Evolutionary conservation across 2,113 vertebrate species (phyloP), one percentile per base, ranked within the genome.

Genomic region (Tetrao urogallus): DNA sequence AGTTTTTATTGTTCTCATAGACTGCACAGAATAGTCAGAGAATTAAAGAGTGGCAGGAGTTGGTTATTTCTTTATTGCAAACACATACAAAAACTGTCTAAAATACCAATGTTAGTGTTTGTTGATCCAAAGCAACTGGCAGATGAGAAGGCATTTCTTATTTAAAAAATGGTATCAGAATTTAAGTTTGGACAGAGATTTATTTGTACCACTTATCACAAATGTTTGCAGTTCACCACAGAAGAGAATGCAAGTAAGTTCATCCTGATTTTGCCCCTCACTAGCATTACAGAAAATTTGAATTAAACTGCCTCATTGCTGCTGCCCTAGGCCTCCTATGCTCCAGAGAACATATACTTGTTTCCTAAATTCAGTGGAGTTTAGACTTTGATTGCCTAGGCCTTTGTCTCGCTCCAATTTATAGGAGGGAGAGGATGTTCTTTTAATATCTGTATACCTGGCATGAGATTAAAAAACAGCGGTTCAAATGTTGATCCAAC

Each of bases 251-350:
- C 64, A 86, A 67, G 63, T 47, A 82, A 58, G 43, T 82, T 79
- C 25, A 82, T 87, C 36, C 27, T 79, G 48, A 63, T 92, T 88
- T 88, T 88, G 7, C 36, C 70, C 79, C 45, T 86, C 2, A 4
- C 28, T 24, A n/a, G 2, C 27, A 42, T 47, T 80, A 80, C 9
- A 86, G 16, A 80, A 89, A 89, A 73, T 10, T 36, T 54, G 72
- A 82, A 91, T 69, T 84, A 90, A 91, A 78, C 76, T 88, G 12
- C 50, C 88, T 87, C 71, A 88, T 76, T 56, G 80, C 12, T 82
- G 24, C 40, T 76, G 20, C 61, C 80, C 19, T 60, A 89, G 89
- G 25, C 15, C 28, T 71, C 74, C 75, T 64, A 10, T 52, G 10
- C 13, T 60, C 9, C 45, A 2, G 0, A 86, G 27, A 22, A 58